Evolutionary conservation across 2,797 vertebrate genomes (phyloP), one percentile per base, ranked within the genome.

Genomic region (Pelochelys cantorii): DNA sequence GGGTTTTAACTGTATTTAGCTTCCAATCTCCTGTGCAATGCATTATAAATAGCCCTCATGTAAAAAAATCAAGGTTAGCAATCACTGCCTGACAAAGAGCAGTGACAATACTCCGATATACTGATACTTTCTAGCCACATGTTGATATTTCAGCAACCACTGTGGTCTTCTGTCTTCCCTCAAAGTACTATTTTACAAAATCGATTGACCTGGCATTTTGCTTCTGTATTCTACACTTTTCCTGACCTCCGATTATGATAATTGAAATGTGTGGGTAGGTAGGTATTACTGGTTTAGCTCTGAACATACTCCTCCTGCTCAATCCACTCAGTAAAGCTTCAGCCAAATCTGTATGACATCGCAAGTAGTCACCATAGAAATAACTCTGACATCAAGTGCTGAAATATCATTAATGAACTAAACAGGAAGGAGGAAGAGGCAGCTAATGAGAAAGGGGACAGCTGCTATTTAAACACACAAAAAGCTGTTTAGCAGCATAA

Each of bases 101-200:
- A 55, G 29, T 29, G 37, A 75, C 42, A 84, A 55, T 1, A 56
- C 3, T 34, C 10, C 4, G 4, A 2, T 0, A 0, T 7, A 15
- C 54, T 79, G 22, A 7, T 18, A 85, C 5, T 23, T 17, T 37
- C 48, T 60, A 85, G 79, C 23, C 86, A 34, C 3, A 29, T 48
- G 23, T 11, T 77, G 74, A 2, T 77, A 77, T 77, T 77, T 77
- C 42, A 52, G 23, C 25, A 48, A 8, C 12, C 42, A 5, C 2
- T 25, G 48, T 52, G 10, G n/a, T 52, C 42, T 27, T 27, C 20
- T 48, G 37, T 27, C 25, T 5, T 52, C 25, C 3, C 48, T 27
- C 42, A 77, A 52, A 48, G 42, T 57, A 59, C 57, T 77, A 34
- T 54, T 59, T 84, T 78, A 31, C 34, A 42, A 55, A 34, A 55